Conservation (phyloP, 2,797 vertebrate genomes). For the Propithecus deckenii region DNA sequence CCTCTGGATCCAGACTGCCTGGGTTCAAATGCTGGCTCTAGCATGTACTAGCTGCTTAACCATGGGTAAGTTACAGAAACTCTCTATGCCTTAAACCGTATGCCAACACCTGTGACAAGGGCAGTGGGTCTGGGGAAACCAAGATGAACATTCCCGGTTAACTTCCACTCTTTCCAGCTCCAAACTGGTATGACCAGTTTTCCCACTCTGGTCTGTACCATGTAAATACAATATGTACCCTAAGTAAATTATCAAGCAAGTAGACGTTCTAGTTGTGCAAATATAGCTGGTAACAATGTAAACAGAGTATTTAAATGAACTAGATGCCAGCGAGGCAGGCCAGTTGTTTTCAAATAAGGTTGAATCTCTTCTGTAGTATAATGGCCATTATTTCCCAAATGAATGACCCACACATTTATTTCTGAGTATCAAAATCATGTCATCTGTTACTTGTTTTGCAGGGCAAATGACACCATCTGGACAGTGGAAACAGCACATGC, state of each 20-base stretch:
- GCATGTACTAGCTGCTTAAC: neutral
- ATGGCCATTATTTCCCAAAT: conserved; percentile 33
- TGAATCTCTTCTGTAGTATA: conserved; percentile 31
- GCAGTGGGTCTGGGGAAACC: neutral
- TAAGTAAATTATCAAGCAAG: conserved; percentile 73
- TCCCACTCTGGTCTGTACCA: conserved; percentile 43
- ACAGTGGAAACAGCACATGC: conserved; percentile 20
- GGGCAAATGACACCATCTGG: conserved; percentile 60
- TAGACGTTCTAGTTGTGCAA: conserved; percentile 68
- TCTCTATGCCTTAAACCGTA: neutral
- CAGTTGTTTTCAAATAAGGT: conserved; percentile 52
- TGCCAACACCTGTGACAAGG: neutral
- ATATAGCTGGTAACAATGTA: conserved; percentile 71
- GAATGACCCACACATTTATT: conserved; percentile 24
- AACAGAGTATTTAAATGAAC: conserved; percentile 65
- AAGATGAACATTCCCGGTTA: neutral
- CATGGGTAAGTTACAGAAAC: neutral
- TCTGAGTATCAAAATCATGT: conserved; percentile 51
- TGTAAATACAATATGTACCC: conserved; percentile 65
- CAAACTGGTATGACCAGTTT: conserved; percentile 73
- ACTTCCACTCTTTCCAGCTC: neutral
- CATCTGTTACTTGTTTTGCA: conserved; percentile 53
- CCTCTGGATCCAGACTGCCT: neutral
- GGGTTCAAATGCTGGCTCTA: neutral
- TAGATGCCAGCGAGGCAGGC: neutral